Conservation (phyloP, 2,797 vertebrate genomes). For the Xyrichtys novacula region DNA sequence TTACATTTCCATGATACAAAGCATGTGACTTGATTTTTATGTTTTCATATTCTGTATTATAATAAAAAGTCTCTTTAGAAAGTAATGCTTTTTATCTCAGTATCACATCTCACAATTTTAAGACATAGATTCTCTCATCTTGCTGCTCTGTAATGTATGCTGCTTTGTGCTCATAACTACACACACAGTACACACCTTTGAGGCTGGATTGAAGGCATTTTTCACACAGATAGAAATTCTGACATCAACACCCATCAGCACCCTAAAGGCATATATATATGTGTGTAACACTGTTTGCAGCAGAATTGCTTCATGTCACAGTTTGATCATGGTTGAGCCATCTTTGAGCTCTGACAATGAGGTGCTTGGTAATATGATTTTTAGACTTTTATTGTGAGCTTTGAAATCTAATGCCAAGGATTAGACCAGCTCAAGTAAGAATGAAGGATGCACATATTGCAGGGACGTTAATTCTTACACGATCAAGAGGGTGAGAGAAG, state of each 20-base stretch:
- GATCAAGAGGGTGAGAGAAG: conserved; percentile 30
- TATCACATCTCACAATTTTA: background rate
- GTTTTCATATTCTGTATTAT: no score
- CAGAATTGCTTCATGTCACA: conserved; percentile 10
- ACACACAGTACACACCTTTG: conserved; percentile 1
- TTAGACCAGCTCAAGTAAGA: conserved; percentile 58
- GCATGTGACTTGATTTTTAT: no score
- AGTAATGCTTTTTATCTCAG: background rate
- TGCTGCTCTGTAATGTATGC: conserved; percentile 50
- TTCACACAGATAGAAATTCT: conserved; percentile 14
- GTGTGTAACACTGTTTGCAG: conserved; percentile 2
- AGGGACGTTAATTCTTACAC: conserved; percentile 42
- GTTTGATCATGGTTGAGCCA: conserved; percentile 11
- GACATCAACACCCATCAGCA: conserved; percentile 18
- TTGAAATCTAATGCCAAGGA: conserved; percentile 54
- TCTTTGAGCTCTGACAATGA: conserved; percentile 17
- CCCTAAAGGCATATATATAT: conserved; percentile 23
- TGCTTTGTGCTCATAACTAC: conserved; percentile 23
- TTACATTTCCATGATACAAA: no score
- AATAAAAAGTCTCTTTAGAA: background rate
- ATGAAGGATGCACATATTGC: conserved; percentile 40
- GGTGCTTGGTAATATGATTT: conserved; percentile 28
- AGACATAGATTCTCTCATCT: conserved; percentile 25
- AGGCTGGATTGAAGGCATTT: conserved; percentile 22
- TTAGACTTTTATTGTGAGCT: conserved; percentile 45